Evolutionary conservation across 2,113 vertebrate genomes (phyloP), one percentile per base, ranked within the genome.

Genomic region (Carettochelys insculpta): DNA sequence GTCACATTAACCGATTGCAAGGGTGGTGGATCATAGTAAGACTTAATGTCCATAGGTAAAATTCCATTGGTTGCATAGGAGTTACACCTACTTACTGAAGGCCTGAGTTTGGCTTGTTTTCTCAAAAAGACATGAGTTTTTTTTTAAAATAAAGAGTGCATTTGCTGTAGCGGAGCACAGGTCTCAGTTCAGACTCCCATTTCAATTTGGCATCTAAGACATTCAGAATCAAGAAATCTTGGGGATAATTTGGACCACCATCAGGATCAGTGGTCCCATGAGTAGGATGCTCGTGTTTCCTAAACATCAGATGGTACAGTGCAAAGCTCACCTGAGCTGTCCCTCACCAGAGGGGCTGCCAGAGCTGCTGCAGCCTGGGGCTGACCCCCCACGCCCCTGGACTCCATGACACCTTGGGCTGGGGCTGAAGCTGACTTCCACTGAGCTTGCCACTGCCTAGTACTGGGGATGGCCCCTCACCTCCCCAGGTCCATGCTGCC

Each of bases 1-100:
- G 47, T 87, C 58, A 52, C 53, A 48, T 86, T 51, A 45, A 20
- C 19, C 45, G 41, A 10, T 29, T 75, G 12, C n/a, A 17, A 38
- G n/a, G 6, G 45, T 6, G 24, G 41, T 75, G 71, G 13, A 29
- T 13, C 25, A 75, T 93, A 54, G 94, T 82, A 83, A 90, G 88
- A 38, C 41, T 76, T 77, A 1, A 34, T 1, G 1, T 17, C 87
- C 92, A 73, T 34, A 1, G 48, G 27, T 68, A 71, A 31, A 6
- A 50, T 7, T 82, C 3, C 58, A 41, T 73, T 13, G 61, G 52
- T 76, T 75, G 52, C 0, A 1, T 22, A 94, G 83, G n/a, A 45
- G 12, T 14, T 43, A 82, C 29, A 54, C 11, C 53, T 77, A 31
- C 3, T 31, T 48, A 45, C 12, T 27, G 22, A 43, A n/a, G 48